Base-by-base conservation (phyloP, 2,113 vertebrate genomes). In the Sitta europaea region DNA sequence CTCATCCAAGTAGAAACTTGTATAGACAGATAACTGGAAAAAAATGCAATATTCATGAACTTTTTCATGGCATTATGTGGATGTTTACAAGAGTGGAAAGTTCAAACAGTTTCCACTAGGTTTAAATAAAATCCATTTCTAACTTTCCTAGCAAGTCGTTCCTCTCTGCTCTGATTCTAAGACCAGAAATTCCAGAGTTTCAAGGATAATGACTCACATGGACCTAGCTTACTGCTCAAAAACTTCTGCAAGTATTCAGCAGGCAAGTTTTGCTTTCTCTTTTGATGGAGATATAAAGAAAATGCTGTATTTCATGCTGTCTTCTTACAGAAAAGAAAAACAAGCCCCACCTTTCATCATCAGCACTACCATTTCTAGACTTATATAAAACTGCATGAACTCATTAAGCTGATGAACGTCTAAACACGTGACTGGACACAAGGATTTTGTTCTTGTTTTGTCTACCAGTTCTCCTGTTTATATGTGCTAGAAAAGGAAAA, bases 21-120 rank as follows among this genome's bases (percentile, higher is more conserved):
- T 98, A 98, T 97, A 98, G 98, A 98, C 96, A 98, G 96, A 98
- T 97, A 98, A 98, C 98, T 98, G 98, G 98, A 98, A 98, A 98
- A 95, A 98, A 98, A 98, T 98, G 98, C 98, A 98, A 98, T 98
- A 98, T 97, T 98, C 97, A 96, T 97, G 95, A 98, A 98, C 97
- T 94, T 96, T 98, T 96, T 98, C 97, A 97, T 98, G 97, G 98
- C 95, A 97, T 98, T 98, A 97, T 97, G 98, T 98, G 98, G 98
- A 98, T 98, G 98, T 99, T 99, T 98, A 99, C 98, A 98, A 97
- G 90, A 97, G 96, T 97, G 96, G 97, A 93, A 96, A 97, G 81
- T 96, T 97, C 97, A 97, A 94, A 96, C 88, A 78, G 86, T 97
- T 98, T 96, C 97, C 96, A 96, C 97, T 90, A 93, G 79, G 72